These are phyloP conservation scores for Noturus placidus DNA, from an alignment of 2,113 vertebrate species.

Conservation along the genomic window DNA sequence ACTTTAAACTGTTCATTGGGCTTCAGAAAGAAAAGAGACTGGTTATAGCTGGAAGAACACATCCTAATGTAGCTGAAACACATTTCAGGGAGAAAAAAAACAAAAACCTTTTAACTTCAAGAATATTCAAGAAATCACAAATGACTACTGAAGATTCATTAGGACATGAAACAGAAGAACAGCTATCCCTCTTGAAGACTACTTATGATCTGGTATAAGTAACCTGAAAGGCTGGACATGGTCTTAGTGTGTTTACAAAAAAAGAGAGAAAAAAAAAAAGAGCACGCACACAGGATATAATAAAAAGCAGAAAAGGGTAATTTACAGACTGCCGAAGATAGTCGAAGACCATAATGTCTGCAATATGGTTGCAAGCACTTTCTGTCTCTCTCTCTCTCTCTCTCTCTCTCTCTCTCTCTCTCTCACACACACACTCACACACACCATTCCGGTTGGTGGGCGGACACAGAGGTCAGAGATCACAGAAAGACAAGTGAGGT, in stretches of 20 bases:
- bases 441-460: slow-evolving; percentile 20
- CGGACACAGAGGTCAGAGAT: slow-evolving; percentile 63
- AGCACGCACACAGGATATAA: neutral
- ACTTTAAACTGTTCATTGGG: neutral
- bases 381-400: neutral
- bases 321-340: neutral
- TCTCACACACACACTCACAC: neutral
- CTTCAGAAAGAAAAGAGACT: neutral
- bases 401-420: neutral
- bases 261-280: neutral
- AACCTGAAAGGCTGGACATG: neutral
- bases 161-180: neutral
- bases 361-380: neutral
- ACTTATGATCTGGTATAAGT: neutral
- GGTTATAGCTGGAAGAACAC: neutral
- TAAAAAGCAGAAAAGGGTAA: neutral
- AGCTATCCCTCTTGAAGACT: no score
- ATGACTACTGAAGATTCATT: neutral
- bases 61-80: neutral
- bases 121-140: neutral
- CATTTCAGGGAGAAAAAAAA: neutral
- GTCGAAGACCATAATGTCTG: neutral
- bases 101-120: neutral
- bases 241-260: neutral
- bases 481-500: slow-evolving; percentile 62